Conservation (phyloP, 1,140 invertebrate species). For the Chironomus striatipennis region DNA sequence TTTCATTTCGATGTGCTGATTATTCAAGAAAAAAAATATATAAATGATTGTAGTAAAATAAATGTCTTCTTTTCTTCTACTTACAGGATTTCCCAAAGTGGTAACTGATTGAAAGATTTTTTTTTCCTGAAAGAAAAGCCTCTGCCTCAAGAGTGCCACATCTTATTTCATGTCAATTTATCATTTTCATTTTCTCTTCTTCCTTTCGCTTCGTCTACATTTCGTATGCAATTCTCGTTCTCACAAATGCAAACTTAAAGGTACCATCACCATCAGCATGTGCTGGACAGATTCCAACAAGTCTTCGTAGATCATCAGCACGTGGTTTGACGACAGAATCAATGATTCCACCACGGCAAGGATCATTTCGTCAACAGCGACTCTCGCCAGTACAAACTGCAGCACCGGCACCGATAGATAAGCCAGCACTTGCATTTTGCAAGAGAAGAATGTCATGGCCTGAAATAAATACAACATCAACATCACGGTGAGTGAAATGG, state of each 20-base stretch:
- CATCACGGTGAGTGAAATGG: conserved; percentile 53
- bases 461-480: conserved; percentile 68
- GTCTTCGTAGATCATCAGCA: conserved; percentile 41
- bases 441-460: conserved; percentile 67
- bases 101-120: conserved; percentile 25
- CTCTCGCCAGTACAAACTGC: conserved; percentile 39
- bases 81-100: conserved; percentile 36
- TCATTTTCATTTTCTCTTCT: conserved; percentile 39
- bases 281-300: conserved; percentile 39
- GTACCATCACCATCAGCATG: conserved; percentile 54
- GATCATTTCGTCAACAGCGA: conserved; percentile 49
- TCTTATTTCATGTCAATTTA: conserved; percentile 26
- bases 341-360: conserved; percentile 47
- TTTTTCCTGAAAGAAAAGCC: conserved; percentile 10
- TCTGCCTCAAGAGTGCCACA: conserved; percentile 27
- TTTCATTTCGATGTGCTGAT: neutral
- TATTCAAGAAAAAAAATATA: neutral
- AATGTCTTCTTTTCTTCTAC: neutral
- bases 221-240: too few relatives aligned
- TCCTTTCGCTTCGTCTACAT: too few relatives aligned
- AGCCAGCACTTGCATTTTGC: conserved; percentile 58
- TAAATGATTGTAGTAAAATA: neutral
- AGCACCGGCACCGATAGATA: conserved; percentile 45
- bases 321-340: conserved; percentile 45
- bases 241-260: conserved; percentile 31